Conservation (phyloP, 1,140 invertebrate genomes). For the Bathynomus jamesi region DNA sequence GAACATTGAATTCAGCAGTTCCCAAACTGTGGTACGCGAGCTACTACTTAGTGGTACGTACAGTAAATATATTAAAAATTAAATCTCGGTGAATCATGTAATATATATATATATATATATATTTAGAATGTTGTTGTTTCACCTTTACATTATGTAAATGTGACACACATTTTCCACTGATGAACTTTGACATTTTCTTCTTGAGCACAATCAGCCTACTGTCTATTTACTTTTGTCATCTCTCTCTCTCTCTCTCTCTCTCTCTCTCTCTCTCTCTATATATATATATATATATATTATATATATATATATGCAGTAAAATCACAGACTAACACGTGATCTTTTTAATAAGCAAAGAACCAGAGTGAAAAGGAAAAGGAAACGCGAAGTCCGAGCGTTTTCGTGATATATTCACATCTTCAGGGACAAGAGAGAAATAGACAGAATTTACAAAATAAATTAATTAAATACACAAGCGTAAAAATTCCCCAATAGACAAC, state of each 20-base stretch:
- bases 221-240: neutral
- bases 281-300: neutral
- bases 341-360: neutral
- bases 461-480: no score
- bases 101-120: no score
- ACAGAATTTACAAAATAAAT: no score
- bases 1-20: no score
- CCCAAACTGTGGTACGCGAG: no score
- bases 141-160: no score
- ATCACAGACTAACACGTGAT: no score
- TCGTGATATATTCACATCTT: neutral
- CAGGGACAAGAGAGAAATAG: no score
- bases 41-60: no score
- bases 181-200: neutral
- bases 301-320: slow-evolving; percentile 3
- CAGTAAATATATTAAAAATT: neutral
- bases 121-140: no score
- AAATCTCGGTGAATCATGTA: slow-evolving; percentile 1
- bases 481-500: no score
- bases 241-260: neutral
- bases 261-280: neutral
- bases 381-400: no score
- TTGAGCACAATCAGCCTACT: neutral
- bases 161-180: neutral
- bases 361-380: neutral